A percentile compares a stretch with the other conserved stretches of the same genome.
Evolutionary conservation across 2,888 invertebrate genomes (phyloP).

Genomic region (Baccha elongata): DNA sequence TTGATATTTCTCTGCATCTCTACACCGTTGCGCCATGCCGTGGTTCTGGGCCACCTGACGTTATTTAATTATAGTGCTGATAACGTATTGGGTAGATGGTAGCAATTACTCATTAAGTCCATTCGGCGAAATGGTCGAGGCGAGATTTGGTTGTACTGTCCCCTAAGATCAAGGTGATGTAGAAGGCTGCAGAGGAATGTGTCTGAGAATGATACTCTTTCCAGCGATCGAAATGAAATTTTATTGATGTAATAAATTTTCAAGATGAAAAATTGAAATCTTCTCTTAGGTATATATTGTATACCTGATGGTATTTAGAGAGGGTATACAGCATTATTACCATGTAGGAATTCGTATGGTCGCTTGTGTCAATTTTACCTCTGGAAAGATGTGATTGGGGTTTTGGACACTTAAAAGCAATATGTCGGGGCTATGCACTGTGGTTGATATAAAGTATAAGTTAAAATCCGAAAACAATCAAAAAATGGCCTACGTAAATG

Average conservation of each 20-base stretch:
- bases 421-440: background rate
- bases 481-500: too few species aligned
- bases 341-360: slow-evolving; percentile 47
- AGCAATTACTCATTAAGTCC: slow-evolving; percentile 81
- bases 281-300: slow-evolving; percentile 1
- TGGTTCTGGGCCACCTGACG: slow-evolving; percentile 78
- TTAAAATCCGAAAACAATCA: too few species aligned
- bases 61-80: slow-evolving; percentile 82
- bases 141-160: slow-evolving; percentile 55
- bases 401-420: slow-evolving; percentile 41
- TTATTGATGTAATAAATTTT: slow-evolving; percentile 71
- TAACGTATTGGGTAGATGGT: slow-evolving; percentile 81
- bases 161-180: background rate
- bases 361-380: slow-evolving; percentile 62
- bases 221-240: slow-evolving; percentile 63
- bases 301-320: background rate
- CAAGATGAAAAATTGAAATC: slow-evolving; percentile 70
- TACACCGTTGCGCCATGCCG: slow-evolving; percentile 25
- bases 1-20: slow-evolving; percentile 34
- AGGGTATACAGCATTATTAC: slow-evolving; percentile 2
- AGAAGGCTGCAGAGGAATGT: background rate
- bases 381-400: slow-evolving; percentile 24
- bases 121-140: slow-evolving; percentile 42
- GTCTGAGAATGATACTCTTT: slow-evolving; percentile 46
- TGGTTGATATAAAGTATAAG: slow-evolving; percentile 20